These are phyloP conservation scores for Myotis findleyi DNA, from an alignment of 2,797 vertebrate genomes.

Conservation along the genomic window DNA sequence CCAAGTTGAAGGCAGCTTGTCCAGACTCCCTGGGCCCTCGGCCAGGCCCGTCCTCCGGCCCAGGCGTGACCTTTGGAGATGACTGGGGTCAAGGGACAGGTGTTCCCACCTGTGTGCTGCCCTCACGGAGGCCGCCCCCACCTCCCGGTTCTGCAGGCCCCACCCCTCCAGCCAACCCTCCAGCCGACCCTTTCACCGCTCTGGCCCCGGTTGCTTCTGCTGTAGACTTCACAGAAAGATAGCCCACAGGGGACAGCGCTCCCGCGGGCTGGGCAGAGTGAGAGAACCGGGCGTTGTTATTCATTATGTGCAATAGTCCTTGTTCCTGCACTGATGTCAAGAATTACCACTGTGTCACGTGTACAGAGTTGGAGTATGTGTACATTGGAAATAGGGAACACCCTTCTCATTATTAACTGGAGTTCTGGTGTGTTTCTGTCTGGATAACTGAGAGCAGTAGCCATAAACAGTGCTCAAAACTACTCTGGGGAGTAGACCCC, in stretches of 20 bases:
- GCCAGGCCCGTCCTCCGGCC: slow-evolving; percentile 82
- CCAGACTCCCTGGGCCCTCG: slow-evolving; percentile 77
- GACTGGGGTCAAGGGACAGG: slow-evolving; percentile 88
- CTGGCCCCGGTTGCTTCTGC: slow-evolving; percentile 84
- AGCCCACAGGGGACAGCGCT: slow-evolving; percentile 1
- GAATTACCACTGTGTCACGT: slow-evolving; percentile 84
- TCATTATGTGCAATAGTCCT: slow-evolving; percentile 88
- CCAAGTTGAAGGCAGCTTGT: slow-evolving; percentile 71
- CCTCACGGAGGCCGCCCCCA: slow-evolving; percentile 88
- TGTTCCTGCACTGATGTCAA: slow-evolving; percentile 86
- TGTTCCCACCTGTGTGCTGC: slow-evolving; percentile 84
- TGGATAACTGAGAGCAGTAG: slow-evolving; percentile 68
- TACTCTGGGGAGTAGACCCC: slow-evolving; percentile 71
- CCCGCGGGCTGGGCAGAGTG: slow-evolving; percentile 68
- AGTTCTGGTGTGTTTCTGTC: slow-evolving; percentile 72
- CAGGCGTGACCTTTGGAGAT: slow-evolving; percentile 85
- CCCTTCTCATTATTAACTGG: slow-evolving; percentile 67
- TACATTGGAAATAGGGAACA: slow-evolving; percentile 86
- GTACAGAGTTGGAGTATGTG: slow-evolving; percentile 85
- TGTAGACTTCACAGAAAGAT: slow-evolving; percentile 92
- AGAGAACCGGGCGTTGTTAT: slow-evolving; percentile 84
- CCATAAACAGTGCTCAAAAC: slow-evolving; percentile 62
- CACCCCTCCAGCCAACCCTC: slow-evolving; percentile 63
- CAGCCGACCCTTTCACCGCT: slow-evolving; percentile 82
- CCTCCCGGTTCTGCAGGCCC: slow-evolving; percentile 86